Base-by-base conservation (phyloP, 2,113 vertebrate species). In the Myotis davidii region DNA sequence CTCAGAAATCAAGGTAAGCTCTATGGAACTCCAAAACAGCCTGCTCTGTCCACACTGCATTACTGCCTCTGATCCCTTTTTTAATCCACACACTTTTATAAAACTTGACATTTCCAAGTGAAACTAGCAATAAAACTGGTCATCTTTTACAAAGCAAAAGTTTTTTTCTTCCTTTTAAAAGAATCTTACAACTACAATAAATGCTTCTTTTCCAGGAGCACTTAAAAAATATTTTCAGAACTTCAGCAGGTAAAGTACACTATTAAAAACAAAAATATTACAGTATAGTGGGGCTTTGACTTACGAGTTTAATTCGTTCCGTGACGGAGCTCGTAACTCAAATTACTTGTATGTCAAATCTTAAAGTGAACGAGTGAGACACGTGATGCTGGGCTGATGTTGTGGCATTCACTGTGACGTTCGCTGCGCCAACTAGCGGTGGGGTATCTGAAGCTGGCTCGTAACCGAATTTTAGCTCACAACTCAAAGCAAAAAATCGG, bases 221-320 rank as follows among this genome's bases (percentile, higher is more conserved):
- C 61, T 88, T 86, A 65, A 87, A 92, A 76, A 90, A 73, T 79
- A 93, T 20, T 90, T 87, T 61, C 21, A 90, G 27, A 88, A 88
- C n/a, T 74, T 87, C 9, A 88, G 42, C 39, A 87, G 74, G 52
- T 88, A 29, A 39, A 85, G 18, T 64, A 8, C 34, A 92, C 10
- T 39, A 48, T n/a, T 77, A 84, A 48, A 91, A 94, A 83, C 39
- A 90, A 94, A 91, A 70, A 67, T 29, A 48, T 42, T 52, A 9
- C 5, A 76, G 45, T 45, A 42, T 6, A 42, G 42, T 42, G 42
- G 42, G 39, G 39, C 39, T 6, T 39, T 39, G 39, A 39, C 39
- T 39, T 39, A 39, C 39, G 42, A 42, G 42, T 42, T 42, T 42
- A 42, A 42, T 42, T 42, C 42, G 42, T 42, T 42, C 42, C 42